Conservation (phyloP, 2,888 invertebrate genomes). For the Athrips mouffetella region DNA sequence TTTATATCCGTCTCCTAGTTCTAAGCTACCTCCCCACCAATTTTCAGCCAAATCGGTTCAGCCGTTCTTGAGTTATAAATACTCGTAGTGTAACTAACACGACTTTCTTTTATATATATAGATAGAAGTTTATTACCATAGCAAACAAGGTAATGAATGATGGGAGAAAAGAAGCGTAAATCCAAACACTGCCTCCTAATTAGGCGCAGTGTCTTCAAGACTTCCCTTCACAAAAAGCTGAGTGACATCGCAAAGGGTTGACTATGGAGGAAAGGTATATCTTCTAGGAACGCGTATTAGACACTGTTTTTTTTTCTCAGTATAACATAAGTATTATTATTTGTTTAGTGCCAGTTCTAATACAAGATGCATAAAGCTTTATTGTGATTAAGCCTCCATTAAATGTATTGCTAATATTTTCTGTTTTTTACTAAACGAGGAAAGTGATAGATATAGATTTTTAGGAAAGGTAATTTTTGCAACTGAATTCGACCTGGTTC, state of each 20-base stretch:
- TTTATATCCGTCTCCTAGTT: too few species aligned
- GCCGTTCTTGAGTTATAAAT: too few species aligned
- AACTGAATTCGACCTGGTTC: too few species aligned
- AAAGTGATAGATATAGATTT: not conserved
- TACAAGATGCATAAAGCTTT: too few species aligned
- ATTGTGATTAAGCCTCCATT: not conserved
- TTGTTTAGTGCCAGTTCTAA: not conserved
- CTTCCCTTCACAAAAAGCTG: conserved; percentile 42
- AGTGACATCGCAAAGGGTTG: conserved; percentile 39
- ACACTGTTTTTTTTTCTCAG: not conserved
- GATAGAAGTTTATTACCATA: not conserved
- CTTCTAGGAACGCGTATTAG: not conserved
- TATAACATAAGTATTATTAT: not conserved
- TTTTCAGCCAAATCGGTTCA: too few species aligned
- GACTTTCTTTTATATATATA: not conserved
- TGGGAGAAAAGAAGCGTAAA: conserved; percentile 28
- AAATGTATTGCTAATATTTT: not conserved
- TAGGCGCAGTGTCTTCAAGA: conserved; percentile 44
- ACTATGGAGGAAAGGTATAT: conserved; percentile 14
- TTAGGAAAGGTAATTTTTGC: too few species aligned
- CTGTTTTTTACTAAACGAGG: not conserved
- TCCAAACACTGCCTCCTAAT: conserved; percentile 41
- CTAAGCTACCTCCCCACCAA: too few species aligned
- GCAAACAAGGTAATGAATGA: conserved; percentile 10
- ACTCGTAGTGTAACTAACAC: too few species aligned